These are phyloP conservation scores for Bradypodion ventrale DNA, from an alignment of 2,797 vertebrate species.

Conservation along the genomic window DNA sequence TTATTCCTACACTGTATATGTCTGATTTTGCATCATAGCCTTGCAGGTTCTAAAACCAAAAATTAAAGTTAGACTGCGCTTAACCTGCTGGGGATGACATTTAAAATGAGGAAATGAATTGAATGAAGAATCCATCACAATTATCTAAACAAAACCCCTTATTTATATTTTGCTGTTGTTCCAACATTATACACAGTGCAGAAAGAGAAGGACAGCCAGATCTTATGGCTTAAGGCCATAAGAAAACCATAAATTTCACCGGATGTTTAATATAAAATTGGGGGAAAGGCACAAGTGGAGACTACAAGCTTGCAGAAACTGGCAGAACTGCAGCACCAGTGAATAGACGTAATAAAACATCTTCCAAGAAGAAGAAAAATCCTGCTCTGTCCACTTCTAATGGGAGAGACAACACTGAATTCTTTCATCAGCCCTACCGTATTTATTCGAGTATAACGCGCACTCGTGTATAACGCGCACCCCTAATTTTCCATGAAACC, in stretches of 20 bases:
- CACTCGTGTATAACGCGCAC: too few species aligned
- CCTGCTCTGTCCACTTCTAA: too few species aligned
- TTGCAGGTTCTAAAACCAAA: slow-evolving; percentile 86
- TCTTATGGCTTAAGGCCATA: not conserved
- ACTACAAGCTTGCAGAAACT: too few species aligned
- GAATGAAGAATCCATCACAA: not conserved
- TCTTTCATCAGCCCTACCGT: too few species aligned
- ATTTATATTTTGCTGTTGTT: not conserved
- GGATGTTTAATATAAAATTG: not conserved
- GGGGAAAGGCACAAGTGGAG: too few species aligned
- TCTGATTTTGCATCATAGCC: slow-evolving; percentile 97
- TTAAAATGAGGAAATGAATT: not conserved
- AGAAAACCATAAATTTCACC: too few species aligned
- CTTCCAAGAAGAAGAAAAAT: too few species aligned
- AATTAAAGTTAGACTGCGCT: not conserved
- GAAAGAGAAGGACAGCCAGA: not conserved
- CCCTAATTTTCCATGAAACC: too few species aligned
- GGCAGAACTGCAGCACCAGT: too few species aligned
- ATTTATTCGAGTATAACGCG: too few species aligned
- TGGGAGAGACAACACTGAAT: too few species aligned
- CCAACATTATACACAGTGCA: not conserved
- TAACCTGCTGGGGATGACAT: not conserved
- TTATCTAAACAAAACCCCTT: rapidly evolving
- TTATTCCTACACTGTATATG: slow-evolving; percentile 98
- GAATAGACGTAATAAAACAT: too few species aligned